A percentile compares a stretch with the other conserved stretches of the same genome.
Evolutionary conservation across 2,888 invertebrate genomes (phyloP).

Genomic region (Blomia tropicalis): DNA sequence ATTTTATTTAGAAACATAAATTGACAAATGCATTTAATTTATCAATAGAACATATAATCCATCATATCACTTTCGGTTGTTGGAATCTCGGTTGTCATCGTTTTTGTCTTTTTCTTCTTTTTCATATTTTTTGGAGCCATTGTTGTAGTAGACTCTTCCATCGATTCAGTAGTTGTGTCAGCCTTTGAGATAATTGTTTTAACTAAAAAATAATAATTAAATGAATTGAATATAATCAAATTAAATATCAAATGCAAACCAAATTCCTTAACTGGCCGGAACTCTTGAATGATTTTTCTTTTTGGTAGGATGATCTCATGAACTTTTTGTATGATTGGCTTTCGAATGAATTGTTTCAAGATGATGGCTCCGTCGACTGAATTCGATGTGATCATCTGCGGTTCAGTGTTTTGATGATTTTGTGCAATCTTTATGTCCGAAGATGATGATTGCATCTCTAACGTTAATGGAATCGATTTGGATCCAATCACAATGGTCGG

Average conservation of each 20-base stretch:
- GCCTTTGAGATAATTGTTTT: no score
- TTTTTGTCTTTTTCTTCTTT: neutral
- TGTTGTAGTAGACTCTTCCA: no score
- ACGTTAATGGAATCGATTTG: no score
- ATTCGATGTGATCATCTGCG: neutral
- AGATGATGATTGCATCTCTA: no score
- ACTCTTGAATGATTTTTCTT: neutral
- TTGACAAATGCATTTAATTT: neutral
- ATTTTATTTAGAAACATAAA: neutral
- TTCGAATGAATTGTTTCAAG: neutral
- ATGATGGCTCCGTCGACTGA: neutral
- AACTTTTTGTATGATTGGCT: neutral
- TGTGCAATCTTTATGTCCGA: no score
- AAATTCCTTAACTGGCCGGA: neutral
- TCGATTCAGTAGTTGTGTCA: no score
- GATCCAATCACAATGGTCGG: no score
- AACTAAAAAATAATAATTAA: no score
- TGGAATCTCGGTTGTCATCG: neutral
- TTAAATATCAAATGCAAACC: no score
- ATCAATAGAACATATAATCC: neutral
- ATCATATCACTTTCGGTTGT: neutral
- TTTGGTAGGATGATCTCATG: neutral
- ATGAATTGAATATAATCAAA: no score
- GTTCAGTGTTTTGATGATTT: neutral
- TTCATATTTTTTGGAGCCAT: no score